These are phyloP conservation scores for Caenorhabditis panamensis DNA, from an alignment of 2,888 invertebrate species.

Conservation along the genomic window DNA sequence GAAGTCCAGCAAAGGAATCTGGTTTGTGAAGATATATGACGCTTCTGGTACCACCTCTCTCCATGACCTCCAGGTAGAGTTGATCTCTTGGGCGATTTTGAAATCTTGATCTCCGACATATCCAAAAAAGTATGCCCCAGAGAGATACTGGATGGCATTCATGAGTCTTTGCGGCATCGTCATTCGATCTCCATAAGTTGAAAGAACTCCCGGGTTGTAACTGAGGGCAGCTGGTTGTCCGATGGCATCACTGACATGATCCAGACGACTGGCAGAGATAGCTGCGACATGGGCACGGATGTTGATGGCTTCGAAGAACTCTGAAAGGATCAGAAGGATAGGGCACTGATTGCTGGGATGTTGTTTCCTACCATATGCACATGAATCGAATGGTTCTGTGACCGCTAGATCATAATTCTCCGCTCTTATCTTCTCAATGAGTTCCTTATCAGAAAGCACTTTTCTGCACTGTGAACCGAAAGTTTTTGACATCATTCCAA, in stretches of 20 bases:
- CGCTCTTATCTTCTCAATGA: conserved; percentile 51
- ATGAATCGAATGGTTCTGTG: conserved; percentile 65
- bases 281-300: conserved; percentile 61
- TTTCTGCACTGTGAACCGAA: conserved; percentile 50
- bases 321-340: conserved; percentile 30
- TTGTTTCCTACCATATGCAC: conserved; percentile 65
- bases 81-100: conserved; percentile 24
- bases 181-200: conserved; percentile 30
- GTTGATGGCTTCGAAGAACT: conserved; percentile 60
- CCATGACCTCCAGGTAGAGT: conserved; percentile 30
- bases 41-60: conserved; percentile 57
- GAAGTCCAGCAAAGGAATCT: conserved; percentile 66
- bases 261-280: conserved; percentile 49
- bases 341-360: no score
- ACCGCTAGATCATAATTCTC: conserved; percentile 69
- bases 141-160: conserved; percentile 41
- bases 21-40: conserved; percentile 63
- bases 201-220: conserved; percentile 47
- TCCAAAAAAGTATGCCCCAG: conserved; percentile 38
- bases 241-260: conserved; percentile 58
- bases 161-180: conserved; percentile 34
- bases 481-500: conserved; percentile 35
- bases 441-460: conserved; percentile 29
- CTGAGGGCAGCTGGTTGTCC: conserved; percentile 56
- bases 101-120: conserved; percentile 37